Conservation (phyloP, 35 echinoderm and acorn worm genomes). For the Acanthaster planci region DNA sequence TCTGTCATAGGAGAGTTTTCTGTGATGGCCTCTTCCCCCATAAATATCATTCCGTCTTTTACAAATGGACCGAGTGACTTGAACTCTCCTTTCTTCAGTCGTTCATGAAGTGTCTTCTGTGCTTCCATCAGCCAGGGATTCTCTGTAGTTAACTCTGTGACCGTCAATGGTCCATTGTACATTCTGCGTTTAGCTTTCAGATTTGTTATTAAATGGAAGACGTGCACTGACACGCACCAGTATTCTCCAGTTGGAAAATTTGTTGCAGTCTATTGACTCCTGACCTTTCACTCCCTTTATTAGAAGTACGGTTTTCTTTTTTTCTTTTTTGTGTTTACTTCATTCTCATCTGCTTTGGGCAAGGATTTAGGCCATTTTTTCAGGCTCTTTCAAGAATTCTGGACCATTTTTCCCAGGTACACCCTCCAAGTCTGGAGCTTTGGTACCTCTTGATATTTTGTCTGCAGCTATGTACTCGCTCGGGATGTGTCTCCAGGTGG, state of each 20-base stretch:
- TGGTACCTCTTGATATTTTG: slow-evolving; percentile 41
- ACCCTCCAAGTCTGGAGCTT: neutral
- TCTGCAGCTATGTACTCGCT: slow-evolving; percentile 65
- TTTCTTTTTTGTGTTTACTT: neutral
- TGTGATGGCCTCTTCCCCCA: slow-evolving; percentile 42
- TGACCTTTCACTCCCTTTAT: neutral
- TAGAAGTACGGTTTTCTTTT: slow-evolving; percentile 16
- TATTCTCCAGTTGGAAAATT: neutral
- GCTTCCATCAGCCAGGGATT: slow-evolving; percentile 39
- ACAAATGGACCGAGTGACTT: slow-evolving; percentile 60
- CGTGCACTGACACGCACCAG: neutral
- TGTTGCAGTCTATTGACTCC: neutral
- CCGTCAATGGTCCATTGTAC: neutral
- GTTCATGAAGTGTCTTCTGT: slow-evolving; percentile 42
- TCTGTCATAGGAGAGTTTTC: slow-evolving; percentile 44
- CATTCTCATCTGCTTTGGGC: slow-evolving; percentile 4
- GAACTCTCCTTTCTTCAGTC: slow-evolving; percentile 36
- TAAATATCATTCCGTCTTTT: slow-evolving; percentile 30
- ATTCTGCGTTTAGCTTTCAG: neutral
- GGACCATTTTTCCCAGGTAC: slow-evolving; percentile 2
- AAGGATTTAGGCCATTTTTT: slow-evolving; percentile 3
- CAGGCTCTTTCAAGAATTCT: neutral
- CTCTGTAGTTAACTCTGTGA: slow-evolving; percentile 6
- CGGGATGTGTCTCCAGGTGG: slow-evolving; percentile 41
- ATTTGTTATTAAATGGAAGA: neutral